Conservation (phyloP, 1,140 invertebrate species). For the Nixonia krombeini region DNA sequence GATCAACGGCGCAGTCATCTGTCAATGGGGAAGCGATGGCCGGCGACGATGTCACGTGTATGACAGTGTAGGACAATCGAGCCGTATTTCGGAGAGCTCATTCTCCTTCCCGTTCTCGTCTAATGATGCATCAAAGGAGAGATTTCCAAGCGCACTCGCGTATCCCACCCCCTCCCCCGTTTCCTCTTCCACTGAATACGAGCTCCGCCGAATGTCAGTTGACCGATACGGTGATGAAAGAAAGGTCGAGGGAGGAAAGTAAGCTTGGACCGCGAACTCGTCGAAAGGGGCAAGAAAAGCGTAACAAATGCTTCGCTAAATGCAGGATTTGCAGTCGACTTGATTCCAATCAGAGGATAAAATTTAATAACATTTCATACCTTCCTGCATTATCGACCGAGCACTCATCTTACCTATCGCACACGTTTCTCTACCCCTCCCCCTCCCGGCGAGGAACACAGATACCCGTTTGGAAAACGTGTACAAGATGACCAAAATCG, state of each 20-base stretch:
- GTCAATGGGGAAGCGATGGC: slow-evolving; percentile 11
- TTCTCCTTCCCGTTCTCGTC: background rate
- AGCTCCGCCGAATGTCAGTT: slow-evolving; percentile 1
- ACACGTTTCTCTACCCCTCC: no score
- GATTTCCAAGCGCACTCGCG: background rate
- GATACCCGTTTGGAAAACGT: no score
- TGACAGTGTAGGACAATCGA: slow-evolving; percentile 30
- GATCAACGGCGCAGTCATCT: slow-evolving; percentile 7
- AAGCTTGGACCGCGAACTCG: background rate
- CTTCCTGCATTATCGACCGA: no score
- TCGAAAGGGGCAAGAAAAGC: no score
- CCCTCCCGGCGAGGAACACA: no score
- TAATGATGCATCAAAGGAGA: background rate
- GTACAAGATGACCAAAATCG: no score
- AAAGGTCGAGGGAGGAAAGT: background rate
- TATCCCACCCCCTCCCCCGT: background rate
- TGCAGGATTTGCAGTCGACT: no score
- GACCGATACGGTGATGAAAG: background rate
- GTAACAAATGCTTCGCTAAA: no score
- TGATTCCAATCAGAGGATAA: no score
- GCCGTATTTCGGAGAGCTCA: no score
- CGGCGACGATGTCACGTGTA: slow-evolving; percentile 32
- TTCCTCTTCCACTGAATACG: background rate
- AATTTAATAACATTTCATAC: no score
- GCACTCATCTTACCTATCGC: no score